phyloP scores from a whole-genome alignment of 2,797 vertebrate species.

The Arrhamphus sclerolepis region DNA sequence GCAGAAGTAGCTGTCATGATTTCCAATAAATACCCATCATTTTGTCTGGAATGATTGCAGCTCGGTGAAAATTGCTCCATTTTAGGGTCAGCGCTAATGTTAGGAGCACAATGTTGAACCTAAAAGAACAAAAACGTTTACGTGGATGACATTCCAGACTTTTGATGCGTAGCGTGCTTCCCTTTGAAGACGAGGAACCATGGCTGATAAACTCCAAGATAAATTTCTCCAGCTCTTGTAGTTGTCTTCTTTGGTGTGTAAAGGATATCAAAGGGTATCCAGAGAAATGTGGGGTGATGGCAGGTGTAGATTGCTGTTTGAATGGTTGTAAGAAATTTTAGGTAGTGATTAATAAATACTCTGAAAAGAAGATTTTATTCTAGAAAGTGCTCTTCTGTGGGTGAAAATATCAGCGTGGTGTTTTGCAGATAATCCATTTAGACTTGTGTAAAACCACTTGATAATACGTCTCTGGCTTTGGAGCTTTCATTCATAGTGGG shows the following conservation, averaged over 20 bases:
- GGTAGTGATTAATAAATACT: not conserved
- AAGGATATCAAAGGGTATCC: constrained; percentile 21
- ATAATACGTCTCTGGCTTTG: too few relatives aligned
- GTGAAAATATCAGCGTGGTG: too few relatives aligned
- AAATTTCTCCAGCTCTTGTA: not conserved
- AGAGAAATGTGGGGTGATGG: constrained; percentile 25
- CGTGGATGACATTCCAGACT: constrained; percentile 5
- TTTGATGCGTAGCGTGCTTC: constrained; percentile 23
- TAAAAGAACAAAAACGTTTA: constrained; percentile 6
- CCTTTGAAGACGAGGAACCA: constrained; percentile 17
- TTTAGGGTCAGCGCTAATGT: not conserved
- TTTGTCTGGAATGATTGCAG: not conserved
- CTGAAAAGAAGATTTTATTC: too few relatives aligned
- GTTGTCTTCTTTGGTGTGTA: constrained; percentile 1
- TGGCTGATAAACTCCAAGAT: constrained; percentile 23
- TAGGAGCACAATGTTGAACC: not conserved
- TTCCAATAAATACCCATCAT: too few relatives aligned
- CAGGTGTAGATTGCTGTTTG: constrained; percentile 27
- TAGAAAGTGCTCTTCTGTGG: too few relatives aligned
- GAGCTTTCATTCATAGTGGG: not conserved
- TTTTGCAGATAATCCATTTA: too few relatives aligned
- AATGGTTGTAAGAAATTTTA: constrained; percentile 6
- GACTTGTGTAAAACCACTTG: too few relatives aligned
- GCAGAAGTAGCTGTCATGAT: too few relatives aligned
- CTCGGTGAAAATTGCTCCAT: not conserved